These are phyloP conservation scores for Bothrops alternatus DNA, from an alignment of 2,797 vertebrate genomes.

Conservation along the genomic window DNA sequence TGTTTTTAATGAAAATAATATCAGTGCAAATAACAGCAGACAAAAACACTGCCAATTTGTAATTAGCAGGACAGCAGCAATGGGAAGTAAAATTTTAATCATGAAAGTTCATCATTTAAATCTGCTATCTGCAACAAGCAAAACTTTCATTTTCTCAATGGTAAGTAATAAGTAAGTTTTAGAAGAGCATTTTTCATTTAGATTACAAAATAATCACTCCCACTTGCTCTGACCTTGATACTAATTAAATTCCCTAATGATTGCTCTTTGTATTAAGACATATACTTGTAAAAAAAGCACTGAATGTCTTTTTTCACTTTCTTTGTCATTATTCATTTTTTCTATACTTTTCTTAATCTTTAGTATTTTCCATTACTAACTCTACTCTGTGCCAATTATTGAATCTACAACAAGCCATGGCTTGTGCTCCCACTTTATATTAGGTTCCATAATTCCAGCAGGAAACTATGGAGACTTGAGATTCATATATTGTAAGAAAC, in stretches of 20 bases:
- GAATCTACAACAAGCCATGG: not conserved
- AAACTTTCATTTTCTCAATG: not conserved
- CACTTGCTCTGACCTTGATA: not conserved
- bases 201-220: not conserved
- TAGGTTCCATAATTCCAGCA: not conserved
- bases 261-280: not conserved
- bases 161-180: not conserved
- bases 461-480: not conserved
- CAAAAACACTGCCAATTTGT: not conserved
- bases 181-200: not conserved
- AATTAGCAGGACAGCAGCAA: not conserved
- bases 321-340: not conserved
- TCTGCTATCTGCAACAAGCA: not conserved
- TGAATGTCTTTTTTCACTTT: not conserved
- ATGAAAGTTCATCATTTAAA: not conserved
- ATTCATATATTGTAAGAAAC: not conserved
- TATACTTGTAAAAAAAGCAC: not conserved
- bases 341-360: not conserved
- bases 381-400: not conserved
- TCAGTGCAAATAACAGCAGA: not conserved
- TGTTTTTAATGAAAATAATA: not conserved
- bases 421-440: not conserved
- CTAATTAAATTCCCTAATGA: not conserved
- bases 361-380: not conserved
- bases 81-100: not conserved